Evolutionary conservation across 2,888 invertebrate genomes (phyloP), one percentile per base, ranked within the genome.

Genomic region (Parelbella ahira): DNA sequence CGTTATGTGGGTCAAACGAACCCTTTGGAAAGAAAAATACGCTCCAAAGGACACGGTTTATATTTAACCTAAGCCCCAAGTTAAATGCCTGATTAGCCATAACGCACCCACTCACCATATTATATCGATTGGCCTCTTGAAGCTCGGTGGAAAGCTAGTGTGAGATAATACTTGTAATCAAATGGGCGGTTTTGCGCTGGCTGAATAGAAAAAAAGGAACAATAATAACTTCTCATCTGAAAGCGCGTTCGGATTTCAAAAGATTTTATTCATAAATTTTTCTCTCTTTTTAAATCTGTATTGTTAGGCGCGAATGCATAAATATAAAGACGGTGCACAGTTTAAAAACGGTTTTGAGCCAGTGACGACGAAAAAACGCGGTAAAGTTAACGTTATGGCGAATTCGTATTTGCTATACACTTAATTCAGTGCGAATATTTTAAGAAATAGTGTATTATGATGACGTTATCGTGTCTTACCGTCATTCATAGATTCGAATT

Each of bases 41-140:
- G 48, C 48, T 51, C 38, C 41, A 51, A 36, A 45, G 49, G 46
- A 41, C 46, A 46, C 45, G n/a, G 38, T 48, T 53, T 53, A 54
- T 56, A 54, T 53, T 48, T 50, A 56, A 13, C 36, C 47, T 39
- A 36, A 37, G 33, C 47, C 50, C 45, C 46, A 37, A 47, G 44
- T 45, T 42, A 34, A 49, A 48, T 67, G 79, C 66, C 63, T 73
- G 81, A 79, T 77, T 81, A 74, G 56, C 58, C 63, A 47, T 47
- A 50, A 73, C 70, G 63, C 66, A 69, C 58, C 57, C 67, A 63
- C 65, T 58, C 55, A 58, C 54, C 60, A 58, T 56, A 60, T n/a
- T n/a, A n/a, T 81, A 83, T 83, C 67, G 81, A 83, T 83, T 79
- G 60, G 56, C 58, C 48, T 60, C 74, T 80, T 75, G 62, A 49